Percentiles rank a stretch among this genome's conserved stretches.
These are phyloP conservation scores for Ornithoptera priamus DNA, from an alignment of 2,888 invertebrate genomes.

Conservation along the genomic window DNA sequence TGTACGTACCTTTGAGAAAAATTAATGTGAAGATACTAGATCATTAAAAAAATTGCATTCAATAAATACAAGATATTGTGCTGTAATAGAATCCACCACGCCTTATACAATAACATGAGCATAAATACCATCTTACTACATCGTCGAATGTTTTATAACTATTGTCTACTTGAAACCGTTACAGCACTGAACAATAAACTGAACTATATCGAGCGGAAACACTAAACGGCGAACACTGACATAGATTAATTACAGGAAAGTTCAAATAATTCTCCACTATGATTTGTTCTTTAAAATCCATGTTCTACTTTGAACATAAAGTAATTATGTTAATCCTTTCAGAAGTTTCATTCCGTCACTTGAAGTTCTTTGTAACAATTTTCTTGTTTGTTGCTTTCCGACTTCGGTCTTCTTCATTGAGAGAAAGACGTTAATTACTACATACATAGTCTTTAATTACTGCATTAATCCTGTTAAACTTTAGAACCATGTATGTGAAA, in stretches of 20 bases:
- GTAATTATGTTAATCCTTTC: constrained; percentile 22
- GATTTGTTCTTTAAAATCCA: constrained; percentile 6
- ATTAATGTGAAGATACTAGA: too few relatives aligned
- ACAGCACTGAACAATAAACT: constrained; percentile 2
- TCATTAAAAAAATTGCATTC: too few relatives aligned
- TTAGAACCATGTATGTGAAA: too few relatives aligned
- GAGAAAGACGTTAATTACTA: neutral
- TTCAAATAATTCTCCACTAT: constrained; percentile 9
- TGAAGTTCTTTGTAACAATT: constrained; percentile 12
- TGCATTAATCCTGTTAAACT: too few relatives aligned
- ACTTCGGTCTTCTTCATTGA: neutral
- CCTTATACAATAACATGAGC: too few relatives aligned
- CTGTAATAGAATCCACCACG: too few relatives aligned
- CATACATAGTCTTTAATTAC: neutral
- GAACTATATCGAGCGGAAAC: neutral
- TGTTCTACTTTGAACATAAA: constrained; percentile 5
- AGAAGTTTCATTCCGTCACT: constrained; percentile 12
- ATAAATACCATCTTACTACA: neutral
- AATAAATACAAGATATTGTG: too few relatives aligned
- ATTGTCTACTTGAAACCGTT: neutral
- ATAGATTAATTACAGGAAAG: constrained; percentile 19
- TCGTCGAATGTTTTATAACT: neutral
- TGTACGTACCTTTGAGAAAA: too few relatives aligned
- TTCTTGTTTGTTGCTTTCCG: constrained; percentile 1
- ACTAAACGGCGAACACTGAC: constrained; percentile 10